Evolutionary conservation across 2,797 vertebrate genomes (phyloP).

Genomic region (Nothura maculosa): DNA sequence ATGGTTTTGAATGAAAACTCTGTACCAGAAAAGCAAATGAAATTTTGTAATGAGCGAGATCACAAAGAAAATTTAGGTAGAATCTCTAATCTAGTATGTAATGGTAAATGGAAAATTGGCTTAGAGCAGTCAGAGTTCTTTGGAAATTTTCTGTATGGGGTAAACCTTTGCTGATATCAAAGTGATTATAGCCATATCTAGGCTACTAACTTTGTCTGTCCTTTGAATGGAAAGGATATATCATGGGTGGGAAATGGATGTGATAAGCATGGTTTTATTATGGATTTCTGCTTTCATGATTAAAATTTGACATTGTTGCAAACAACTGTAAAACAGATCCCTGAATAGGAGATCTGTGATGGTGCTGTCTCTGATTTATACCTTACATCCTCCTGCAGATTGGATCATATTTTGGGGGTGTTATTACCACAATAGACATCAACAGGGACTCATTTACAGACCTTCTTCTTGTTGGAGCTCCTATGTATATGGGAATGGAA

Average conservation of each 20-base stretch:
- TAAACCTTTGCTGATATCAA: neutral
- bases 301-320: neutral
- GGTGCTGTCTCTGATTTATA: neutral
- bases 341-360: neutral
- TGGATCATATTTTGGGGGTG: constrained; percentile 97
- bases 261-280: neutral
- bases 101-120: neutral
- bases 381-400: constrained; percentile 82
- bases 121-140: neutral
- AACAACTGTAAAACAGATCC: neutral
- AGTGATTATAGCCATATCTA: neutral
- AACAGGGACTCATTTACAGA: constrained; percentile 91
- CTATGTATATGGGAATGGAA: constrained; percentile 96
- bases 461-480: constrained; percentile 92
- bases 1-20: neutral
- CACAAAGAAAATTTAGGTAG: neutral
- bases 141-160: neutral
- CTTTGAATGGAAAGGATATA: neutral
- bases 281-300: neutral
- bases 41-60: neutral
- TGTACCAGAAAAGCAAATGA: neutral
- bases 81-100: neutral
- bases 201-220: neutral
- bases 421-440: constrained; percentile 92
- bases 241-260: neutral